Evolutionary conservation across 2,113 vertebrate species (phyloP).

Genomic region (Geococcyx californianus): DNA sequence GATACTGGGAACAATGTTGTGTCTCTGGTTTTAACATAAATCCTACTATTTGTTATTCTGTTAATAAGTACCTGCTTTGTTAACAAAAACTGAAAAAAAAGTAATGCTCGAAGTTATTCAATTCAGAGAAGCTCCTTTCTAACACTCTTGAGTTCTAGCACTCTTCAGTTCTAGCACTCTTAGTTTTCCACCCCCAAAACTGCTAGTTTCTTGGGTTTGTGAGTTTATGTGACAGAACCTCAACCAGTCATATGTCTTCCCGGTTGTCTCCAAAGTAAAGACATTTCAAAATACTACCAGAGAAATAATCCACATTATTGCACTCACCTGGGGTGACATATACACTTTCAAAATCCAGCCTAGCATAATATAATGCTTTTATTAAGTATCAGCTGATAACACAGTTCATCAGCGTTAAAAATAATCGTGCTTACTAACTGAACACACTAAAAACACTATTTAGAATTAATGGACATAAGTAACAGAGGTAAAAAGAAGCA

Average conservation of each 20-base stretch:
- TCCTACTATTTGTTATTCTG: not conserved
- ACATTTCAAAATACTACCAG: not conserved
- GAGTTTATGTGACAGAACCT: not conserved
- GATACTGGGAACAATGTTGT: not conserved
- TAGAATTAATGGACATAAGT: not conserved
- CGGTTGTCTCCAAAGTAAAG: not conserved
- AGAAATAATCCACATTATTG: not conserved
- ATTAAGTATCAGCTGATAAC: not conserved
- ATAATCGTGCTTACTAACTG: not conserved
- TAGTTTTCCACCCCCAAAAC: not conserved
- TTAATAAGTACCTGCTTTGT: not conserved
- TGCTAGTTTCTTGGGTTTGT: not conserved
- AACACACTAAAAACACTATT: no score
- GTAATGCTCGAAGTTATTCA: not conserved
- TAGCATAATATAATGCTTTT: not conserved
- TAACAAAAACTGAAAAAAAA: not conserved
- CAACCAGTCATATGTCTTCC: accelerated
- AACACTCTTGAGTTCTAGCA: not conserved
- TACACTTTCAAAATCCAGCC: not conserved
- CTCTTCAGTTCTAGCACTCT: not conserved
- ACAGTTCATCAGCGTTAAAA: not conserved
- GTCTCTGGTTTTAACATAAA: not conserved
- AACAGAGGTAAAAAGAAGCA: not conserved
- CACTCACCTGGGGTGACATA: not conserved
- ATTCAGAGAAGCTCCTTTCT: not conserved